Percentiles rank a stretch among this genome's conserved stretches.
These are phyloP conservation scores for Pelvicachromis taeniatus DNA, from an alignment of 2,113 vertebrate genomes.

Conservation along the genomic window DNA sequence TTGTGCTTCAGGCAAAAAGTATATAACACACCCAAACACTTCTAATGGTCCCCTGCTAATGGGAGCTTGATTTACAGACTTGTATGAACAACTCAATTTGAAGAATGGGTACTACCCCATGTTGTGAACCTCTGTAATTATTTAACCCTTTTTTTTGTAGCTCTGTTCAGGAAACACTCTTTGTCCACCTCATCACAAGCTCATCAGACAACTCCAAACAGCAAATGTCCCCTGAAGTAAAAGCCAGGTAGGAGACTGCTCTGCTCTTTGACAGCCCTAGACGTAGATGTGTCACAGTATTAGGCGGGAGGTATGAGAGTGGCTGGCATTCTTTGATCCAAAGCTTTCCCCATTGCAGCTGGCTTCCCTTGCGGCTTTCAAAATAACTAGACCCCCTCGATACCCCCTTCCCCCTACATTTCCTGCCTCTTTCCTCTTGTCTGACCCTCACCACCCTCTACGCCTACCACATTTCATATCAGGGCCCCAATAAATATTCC, in stretches of 20 bases:
- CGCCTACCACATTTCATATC: conserved; percentile 56
- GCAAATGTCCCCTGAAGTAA: conserved; percentile 45
- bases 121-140: conserved; percentile 5
- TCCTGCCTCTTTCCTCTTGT: conserved; percentile 53
- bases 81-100: conserved; percentile 54
- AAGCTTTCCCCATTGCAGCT: conserved; percentile 63
- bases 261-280: conserved; percentile 41
- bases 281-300: conserved; percentile 39
- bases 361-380: conserved; percentile 67
- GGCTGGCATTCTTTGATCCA: conserved; percentile 65
- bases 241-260: conserved; percentile 38
- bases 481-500: conserved; percentile 65
- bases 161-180: not conserved
- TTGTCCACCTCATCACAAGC: not conserved
- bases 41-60: conserved; percentile 25
- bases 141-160: not conserved
- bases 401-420: conserved; percentile 32
- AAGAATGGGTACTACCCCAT: conserved; percentile 21
- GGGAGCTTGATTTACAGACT: conserved; percentile 48
- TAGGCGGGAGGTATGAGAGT: conserved; percentile 32
- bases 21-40: conserved; percentile 10
- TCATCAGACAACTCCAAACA: not conserved
- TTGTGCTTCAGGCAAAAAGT: not conserved
- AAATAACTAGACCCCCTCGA: conserved; percentile 58
- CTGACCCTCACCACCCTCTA: conserved; percentile 47